Conservation (phyloP, 2,113 vertebrate species). For the Baryphthengus martii region DNA sequence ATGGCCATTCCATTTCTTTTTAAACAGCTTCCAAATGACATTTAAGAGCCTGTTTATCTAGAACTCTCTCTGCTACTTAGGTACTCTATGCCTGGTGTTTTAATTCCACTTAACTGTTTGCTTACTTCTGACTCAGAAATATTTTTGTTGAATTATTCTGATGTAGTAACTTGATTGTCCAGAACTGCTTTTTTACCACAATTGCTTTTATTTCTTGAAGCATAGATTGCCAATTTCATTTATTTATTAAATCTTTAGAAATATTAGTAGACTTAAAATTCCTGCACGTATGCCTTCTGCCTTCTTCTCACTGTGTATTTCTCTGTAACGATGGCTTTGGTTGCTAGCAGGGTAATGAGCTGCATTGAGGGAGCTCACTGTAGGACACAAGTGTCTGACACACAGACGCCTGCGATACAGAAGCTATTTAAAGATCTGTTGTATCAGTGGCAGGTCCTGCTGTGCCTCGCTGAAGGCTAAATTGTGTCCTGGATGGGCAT, state of each 20-base stretch:
- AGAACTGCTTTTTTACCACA: background rate
- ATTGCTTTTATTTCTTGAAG: background rate
- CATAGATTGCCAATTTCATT: background rate
- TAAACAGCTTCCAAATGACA: background rate
- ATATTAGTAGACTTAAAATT: background rate
- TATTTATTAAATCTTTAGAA: background rate
- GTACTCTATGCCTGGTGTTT: background rate
- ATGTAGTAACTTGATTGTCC: background rate
- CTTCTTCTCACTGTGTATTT: background rate
- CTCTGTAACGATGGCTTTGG: background rate
- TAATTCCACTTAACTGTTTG: background rate
- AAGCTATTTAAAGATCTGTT: background rate
- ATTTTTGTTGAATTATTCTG: background rate
- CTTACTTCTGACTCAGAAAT: background rate
- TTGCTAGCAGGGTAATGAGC: background rate
- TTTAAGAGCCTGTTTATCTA: background rate
- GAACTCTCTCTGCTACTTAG: background rate
- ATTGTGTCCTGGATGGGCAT: background rate
- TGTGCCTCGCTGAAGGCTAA: background rate
- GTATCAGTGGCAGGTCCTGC: background rate
- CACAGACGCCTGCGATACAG: background rate
- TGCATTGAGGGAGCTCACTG: background rate
- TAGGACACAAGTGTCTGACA: background rate
- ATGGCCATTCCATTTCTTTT: background rate
- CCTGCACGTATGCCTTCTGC: fast-evolving